Base-by-base conservation (phyloP, 1,140 invertebrate genomes). In the Pachyrhynchus sulphureomaculatus region DNA sequence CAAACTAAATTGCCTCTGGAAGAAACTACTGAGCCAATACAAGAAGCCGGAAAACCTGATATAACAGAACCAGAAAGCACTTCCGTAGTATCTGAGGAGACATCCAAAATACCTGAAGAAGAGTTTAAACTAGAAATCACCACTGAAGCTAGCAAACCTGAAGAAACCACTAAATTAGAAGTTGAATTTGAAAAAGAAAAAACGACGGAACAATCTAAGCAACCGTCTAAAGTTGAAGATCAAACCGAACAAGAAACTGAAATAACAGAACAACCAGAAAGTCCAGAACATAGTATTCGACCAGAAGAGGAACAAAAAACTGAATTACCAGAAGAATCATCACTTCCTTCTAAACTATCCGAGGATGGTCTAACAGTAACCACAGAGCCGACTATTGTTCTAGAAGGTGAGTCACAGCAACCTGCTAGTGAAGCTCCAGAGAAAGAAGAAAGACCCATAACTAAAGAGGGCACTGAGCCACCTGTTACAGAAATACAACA, bases 251-350 rank as follows among this genome's bases (percentile, higher is more conserved):
- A 37, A 37, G n/a, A 24, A 15, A 21, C 45, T 4, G 21, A 18
- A 9, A 4, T 2, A 20, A 42, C 39, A 4, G 39, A 42, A 42
- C 15, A 42, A 21, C 39, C 39, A 42, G 18, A 37, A 37, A 37
- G 12, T 37, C 1, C n/a, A 37, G 34, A 37, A 18, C 34, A 1
- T 13, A 13, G 12, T 37, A 37, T 5, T n/a, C n/a, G 9, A 55
- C 23, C 18, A 6, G 56, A 47, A 29, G 1, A 33, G 26, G 45
- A 63, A 57, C n/a, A 32, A 26, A 36, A 23, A 0, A 39, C 53
- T 56, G 41, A 29, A 26, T 21, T 18, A 0, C 64, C 56, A 63
- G 57, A 68, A 45, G 53, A 64, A 13, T 66, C 62, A 34, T 48
- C 61, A 10, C 61, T 67, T 45, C 24, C 58, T 0, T 61, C n/a